Evolutionary conservation across 2,113 vertebrate genomes (phyloP).

Genomic region (Sterrhoptilus dennistouni): DNA sequence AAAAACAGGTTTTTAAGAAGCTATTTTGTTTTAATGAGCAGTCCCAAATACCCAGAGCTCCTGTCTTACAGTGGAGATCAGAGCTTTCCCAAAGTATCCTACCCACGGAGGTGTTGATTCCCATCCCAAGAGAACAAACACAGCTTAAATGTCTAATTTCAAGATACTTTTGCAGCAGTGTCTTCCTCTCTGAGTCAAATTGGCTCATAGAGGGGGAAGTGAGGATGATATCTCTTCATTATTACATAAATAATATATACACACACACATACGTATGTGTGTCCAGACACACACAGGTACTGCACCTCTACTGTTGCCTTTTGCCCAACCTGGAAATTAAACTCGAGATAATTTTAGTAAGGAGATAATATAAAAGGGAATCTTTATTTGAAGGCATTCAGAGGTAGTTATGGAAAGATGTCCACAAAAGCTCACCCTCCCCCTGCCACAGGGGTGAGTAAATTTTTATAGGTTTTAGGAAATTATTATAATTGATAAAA

Average conservation of each 20-base stretch:
- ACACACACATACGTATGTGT: accelerated
- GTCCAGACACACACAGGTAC: neutral
- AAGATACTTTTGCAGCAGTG: neutral
- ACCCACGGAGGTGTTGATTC: neutral
- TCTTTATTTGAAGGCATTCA: neutral
- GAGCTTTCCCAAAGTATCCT: neutral
- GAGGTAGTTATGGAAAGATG: neutral
- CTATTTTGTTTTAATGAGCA: constrained; percentile 22
- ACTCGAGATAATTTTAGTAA: neutral
- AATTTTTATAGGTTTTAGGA: neutral
- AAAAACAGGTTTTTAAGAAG: neutral
- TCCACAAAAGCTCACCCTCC: neutral
- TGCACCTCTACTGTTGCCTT: neutral
- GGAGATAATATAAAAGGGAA: neutral
- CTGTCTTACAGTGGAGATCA: neutral
- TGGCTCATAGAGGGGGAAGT: neutral
- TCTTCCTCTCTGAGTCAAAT: neutral
- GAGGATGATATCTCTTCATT: neutral
- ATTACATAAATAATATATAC: neutral
- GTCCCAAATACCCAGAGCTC: neutral
- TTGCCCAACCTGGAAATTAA: neutral
- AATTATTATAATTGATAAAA: neutral
- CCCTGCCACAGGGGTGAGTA: neutral
- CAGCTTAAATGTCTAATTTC: neutral
- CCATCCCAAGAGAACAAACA: neutral